Evolutionary conservation across 2,888 invertebrate genomes (phyloP), one percentile per base, ranked within the genome.

Genomic region (Yponomeuta sedellus): DNA sequence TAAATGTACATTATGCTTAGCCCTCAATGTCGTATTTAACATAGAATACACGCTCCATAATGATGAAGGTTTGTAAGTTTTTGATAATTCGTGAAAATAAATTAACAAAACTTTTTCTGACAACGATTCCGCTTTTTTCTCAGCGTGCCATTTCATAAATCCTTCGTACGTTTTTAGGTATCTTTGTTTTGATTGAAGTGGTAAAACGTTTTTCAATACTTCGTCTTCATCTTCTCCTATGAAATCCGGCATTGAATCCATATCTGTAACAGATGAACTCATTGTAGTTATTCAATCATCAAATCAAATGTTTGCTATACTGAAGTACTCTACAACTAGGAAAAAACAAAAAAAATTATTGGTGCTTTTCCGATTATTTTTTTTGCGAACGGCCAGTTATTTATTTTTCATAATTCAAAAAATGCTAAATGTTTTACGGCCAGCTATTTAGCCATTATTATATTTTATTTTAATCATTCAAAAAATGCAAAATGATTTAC

Each of bases 21-120:
- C 10, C 8, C 19, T 25, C 3, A 64, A 10, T 28, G 64, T 64
- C 10, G 44, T 11, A 6, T 64, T 64, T 8, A 64, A 28, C 64
- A 64, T 64, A 25, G 57, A 64, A 57, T 64, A 64, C 11, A 57
- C 19, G 34, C 25, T 20, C 64, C 58, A 64, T 16, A 64, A n/a
- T 20, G 57, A 20, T 20, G 57, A 57, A 28, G 58, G 64, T 34
- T 64, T 56, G 16, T 57, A 28, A 12, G 16, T 64, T 12, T 34
- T 16, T 57, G 57, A 34, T n/a, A 64, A 25, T 57, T 64, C 64
- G 10, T 22, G 0, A 34, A 61, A 61, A 61, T 61, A 61, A 1
- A 10, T n/a, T 16, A 61, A 19, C 34, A 61, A 61, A 25, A 34
- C 28, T 1, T 16, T 34, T 61, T 61, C 61, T 19, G 28, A 25